These are phyloP conservation scores for Cylloceria caligata DNA, from an alignment of 2,888 invertebrate genomes.

Conservation along the genomic window DNA sequence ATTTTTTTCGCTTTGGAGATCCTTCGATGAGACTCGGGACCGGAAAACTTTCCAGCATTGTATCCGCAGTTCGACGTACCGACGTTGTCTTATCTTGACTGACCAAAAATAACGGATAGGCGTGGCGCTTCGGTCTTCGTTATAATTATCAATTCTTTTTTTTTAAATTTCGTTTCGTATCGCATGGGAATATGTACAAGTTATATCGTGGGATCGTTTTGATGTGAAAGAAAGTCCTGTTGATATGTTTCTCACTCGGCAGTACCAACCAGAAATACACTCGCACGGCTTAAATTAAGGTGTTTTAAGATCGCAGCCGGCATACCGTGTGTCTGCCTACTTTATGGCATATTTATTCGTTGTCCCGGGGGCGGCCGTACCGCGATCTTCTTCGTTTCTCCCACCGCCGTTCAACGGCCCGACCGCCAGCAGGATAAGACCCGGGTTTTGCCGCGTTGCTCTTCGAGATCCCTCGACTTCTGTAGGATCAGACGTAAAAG, in stretches of 20 bases:
- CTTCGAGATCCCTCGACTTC: constrained; percentile 22
- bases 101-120: not conserved
- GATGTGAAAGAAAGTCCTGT: constrained; percentile 1
- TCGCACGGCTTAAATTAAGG: constrained; percentile 66
- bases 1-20: constrained; percentile 8
- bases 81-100: not conserved
- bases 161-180: not conserved
- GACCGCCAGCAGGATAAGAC: constrained; percentile 19
- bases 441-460: constrained; percentile 6
- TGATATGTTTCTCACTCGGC: constrained; percentile 15
- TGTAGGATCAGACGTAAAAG: constrained; percentile 1
- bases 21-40: not conserved
- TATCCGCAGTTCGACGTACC: not conserved
- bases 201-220: constrained; percentile 20
- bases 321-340: constrained; percentile 55
- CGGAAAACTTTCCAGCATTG: not conserved
- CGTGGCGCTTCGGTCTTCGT: not conserved
- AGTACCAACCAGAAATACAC: constrained; percentile 31
- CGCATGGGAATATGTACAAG: not conserved
- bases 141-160: not conserved
- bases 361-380: constrained; percentile 52
- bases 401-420: not conserved
- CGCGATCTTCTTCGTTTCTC: constrained; percentile 32
- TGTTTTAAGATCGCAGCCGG: constrained; percentile 70
- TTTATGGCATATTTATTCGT: constrained; percentile 70